Conservation (phyloP, 2,797 vertebrate genomes). For the Enteromius radiatus region DNA sequence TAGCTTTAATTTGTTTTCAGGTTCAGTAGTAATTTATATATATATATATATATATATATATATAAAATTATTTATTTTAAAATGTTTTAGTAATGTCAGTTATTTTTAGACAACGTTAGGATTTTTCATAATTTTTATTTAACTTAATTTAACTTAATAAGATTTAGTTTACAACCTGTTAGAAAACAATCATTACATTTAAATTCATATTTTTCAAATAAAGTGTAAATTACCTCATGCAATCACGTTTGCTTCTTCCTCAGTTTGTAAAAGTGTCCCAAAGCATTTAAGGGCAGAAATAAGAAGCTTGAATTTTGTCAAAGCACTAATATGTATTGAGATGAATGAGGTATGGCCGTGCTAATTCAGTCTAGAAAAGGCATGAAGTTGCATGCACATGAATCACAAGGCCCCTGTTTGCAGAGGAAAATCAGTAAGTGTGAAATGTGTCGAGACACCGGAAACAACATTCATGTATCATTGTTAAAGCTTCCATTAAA, state of each 20-base stretch:
- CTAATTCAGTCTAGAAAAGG: not conserved
- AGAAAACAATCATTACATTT: not conserved
- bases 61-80: not conserved
- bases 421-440: conserved; percentile 10
- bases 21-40: not conserved
- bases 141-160: not conserved
- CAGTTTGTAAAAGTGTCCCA: not conserved
- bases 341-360: not conserved
- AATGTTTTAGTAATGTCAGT: not conserved
- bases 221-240: not conserved
- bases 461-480: not conserved
- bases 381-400: not conserved
- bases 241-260: not conserved
- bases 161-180: not conserved
- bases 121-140: not conserved
- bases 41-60: no score
- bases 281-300: not conserved
- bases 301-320: not conserved
- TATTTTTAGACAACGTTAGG: not conserved
- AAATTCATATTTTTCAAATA: not conserved
- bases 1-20: not conserved
- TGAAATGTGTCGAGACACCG: not conserved
- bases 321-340: not conserved
- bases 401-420: not conserved
- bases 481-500: conserved; percentile 10